Evolutionary conservation across 1,140 invertebrate species (phyloP), one percentile per base, ranked within the genome.

Genomic region (Brachionus plicatilis): DNA sequence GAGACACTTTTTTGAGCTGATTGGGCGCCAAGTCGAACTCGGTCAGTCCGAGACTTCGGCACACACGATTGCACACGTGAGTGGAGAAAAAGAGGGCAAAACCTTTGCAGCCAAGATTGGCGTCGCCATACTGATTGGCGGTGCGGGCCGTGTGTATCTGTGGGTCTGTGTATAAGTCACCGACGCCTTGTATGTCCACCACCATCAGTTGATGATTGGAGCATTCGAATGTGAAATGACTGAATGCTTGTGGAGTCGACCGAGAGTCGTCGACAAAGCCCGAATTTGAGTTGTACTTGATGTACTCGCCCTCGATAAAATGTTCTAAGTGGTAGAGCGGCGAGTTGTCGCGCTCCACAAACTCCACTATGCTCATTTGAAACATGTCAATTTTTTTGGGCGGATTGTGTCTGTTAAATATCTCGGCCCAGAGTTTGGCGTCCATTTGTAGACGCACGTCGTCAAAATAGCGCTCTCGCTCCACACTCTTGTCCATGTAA

Each of bases 121-220:
- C 92, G 86, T 92, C 72, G 3, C 83, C 60, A 56, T 82, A 85
- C 37, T 86, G 82, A 53, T 85, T 76, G 85, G 90, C 91, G 50
- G 88, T 88, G 27, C 27, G 27, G 8, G 88, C 86, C 2, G 91
- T 92, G 86, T 92, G 92, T 82, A 92, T 92, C 86, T 92, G 92
- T 14, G 92, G 92, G 86, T 92, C 92, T 14, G 92, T 92, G 87
- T 92, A 92, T 12, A 92, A 87, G 88, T 92, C 92, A 11, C 91
- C 92, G 27, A 92, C 92, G n/a, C 92, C 92, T 88, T 92, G 92
- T 82, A 92, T 90, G 85, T 92, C 92, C n/a, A 92, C 92, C 6
- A 92, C 91, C 83, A 92, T 92, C 85, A 92, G 85, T 86, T 92
- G 89, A 87, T 92, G 92, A 7, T 91, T 92, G 41, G 91, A 92